Evolutionary conservation across 2,113 vertebrate species (phyloP).

Genomic region (Hippocampus barbouri): DNA sequence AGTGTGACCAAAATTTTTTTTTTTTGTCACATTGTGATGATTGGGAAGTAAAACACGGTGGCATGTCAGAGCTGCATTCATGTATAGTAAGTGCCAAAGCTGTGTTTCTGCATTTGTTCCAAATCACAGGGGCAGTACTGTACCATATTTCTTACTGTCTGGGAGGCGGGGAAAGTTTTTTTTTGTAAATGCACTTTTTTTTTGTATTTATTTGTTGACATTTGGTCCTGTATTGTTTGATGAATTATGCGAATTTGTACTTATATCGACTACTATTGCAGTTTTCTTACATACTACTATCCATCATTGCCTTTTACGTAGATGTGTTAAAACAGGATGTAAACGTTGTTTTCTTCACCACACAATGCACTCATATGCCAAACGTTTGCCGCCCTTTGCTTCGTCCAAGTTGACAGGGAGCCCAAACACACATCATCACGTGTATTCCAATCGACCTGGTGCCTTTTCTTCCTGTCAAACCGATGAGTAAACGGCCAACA

Average conservation of each 20-base stretch:
- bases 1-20: neutral
- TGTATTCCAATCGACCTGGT: slow-evolving; percentile 47
- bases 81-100: slow-evolving; percentile 1
- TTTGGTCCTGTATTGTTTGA: slow-evolving; percentile 33
- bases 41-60: too few species aligned
- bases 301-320: neutral
- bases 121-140: neutral
- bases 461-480: slow-evolving; percentile 48
- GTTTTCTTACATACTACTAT: slow-evolving; percentile 15
- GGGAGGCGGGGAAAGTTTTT: slow-evolving; percentile 7
- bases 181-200: slow-evolving; percentile 51
- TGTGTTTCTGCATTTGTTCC: neutral
- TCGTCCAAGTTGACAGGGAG: slow-evolving; percentile 20
- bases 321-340: neutral
- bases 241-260: slow-evolving; percentile 23
- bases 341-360: neutral
- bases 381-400: slow-evolving; percentile 4
- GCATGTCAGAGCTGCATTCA: neutral
- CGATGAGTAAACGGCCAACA: neutral
- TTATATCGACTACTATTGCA: slow-evolving; percentile 16
- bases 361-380: slow-evolving; percentile 1
- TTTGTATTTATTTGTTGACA: slow-evolving; percentile 36
- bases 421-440: slow-evolving; percentile 21
- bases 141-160: neutral
- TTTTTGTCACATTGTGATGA: neutral